Base-by-base conservation (phyloP, 2,888 invertebrate species). In the Blomia tropicalis region DNA sequence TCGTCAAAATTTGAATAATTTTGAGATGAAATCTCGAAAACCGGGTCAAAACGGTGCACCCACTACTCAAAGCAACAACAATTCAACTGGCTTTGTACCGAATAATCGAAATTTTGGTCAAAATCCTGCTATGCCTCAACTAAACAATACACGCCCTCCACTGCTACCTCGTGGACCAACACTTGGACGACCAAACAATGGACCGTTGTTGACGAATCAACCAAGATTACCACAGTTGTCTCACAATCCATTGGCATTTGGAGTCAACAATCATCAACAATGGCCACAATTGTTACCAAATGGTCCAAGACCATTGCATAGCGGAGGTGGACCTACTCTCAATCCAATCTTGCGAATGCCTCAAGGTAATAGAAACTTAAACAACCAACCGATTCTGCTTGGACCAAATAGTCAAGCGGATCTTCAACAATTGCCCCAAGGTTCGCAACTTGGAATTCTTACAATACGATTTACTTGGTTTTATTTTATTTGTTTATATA, bases 1-100 rank as follows among this genome's bases (percentile, higher is more conserved):
- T 66, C 93, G 93, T 77, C 88, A 90, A 77, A 84, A 85, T 70
- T 74, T 83, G 44, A 79, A 77, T 71, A 80, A 81, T 73, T 76
- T 77, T 69, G 77, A 77, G 65, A 71, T 71, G 58, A 72, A 74
- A 59, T 71, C 73, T 14, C 70, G 73, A 29, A 75, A 74, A 68
- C 66, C 62, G 27, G 66, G 67, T 11, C 25, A 27, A 23, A 56
- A 56, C 29, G 56, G 56, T 3, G 30, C 25, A 31, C 31, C 32
- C 36, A 61, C 51, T 32, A 59, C 58, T 27, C 58, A 58, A 17
- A 64, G 53, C 56, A 58, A 58, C 11, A 63, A 65, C 44, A 64
- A 60, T 43, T 59, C 58, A 2, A 59, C 58, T 62, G 61, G 63
- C 23, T 41, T 64, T 1, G 29, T 56, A 30, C 32, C 17, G 19